phyloP scores from a whole-genome alignment of 2,888 invertebrate species.

The Acleris cristana region DNA sequence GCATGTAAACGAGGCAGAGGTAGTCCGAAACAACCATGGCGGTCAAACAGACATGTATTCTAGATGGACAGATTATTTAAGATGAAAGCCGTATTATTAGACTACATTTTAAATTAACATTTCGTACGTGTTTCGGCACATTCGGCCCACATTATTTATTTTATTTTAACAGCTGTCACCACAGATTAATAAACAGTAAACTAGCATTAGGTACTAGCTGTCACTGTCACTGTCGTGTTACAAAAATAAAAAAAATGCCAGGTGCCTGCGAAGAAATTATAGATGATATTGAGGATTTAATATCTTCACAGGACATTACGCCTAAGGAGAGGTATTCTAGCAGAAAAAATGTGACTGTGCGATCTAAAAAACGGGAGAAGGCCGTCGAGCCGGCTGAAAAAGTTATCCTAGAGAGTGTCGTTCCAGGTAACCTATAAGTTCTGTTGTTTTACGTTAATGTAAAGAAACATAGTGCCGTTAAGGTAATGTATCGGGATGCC shows the following conservation, averaged over 20 bases:
- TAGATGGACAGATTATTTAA: no score
- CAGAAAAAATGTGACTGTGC: constrained; percentile 87
- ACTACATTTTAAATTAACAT: no score
- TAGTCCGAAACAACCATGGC: no score
- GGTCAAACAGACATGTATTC: no score
- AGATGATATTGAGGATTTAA: constrained; percentile 93
- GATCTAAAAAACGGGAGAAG: constrained; percentile 82
- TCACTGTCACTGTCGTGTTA: constrained; percentile 14
- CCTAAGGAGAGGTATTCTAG: constrained; percentile 90
- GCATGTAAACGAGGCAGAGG: no score
- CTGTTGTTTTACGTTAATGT: constrained; percentile 3
- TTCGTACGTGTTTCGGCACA: no score
- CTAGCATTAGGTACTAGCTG: no score
- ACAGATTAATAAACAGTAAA: no score
- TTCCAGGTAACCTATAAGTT: constrained; percentile 80
- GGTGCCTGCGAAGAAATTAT: constrained; percentile 87
- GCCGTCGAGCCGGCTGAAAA: constrained; percentile 68
- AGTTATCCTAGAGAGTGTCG: constrained; percentile 82
- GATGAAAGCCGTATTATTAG: no score
- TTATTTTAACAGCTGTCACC: not conserved
- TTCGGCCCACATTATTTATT: constrained; percentile 10
- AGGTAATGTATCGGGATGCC: no score
- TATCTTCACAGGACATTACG: constrained; percentile 90
- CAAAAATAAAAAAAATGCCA: constrained; percentile 71
- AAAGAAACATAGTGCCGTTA: not conserved